Base-by-base conservation (phyloP, 2,797 vertebrate genomes). In the Gadopsis bispinosus region DNA sequence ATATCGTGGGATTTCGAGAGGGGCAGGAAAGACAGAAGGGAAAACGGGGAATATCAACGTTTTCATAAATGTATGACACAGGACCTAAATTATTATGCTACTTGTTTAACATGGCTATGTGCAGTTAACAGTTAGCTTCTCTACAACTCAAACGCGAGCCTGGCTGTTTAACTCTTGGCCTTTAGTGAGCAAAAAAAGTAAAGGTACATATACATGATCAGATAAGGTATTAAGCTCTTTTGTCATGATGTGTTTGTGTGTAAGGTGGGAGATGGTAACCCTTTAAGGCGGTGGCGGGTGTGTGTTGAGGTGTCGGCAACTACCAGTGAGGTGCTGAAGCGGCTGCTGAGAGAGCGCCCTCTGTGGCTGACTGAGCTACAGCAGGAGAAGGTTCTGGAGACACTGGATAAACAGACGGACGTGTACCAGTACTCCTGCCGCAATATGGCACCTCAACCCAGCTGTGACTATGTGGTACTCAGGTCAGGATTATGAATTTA, bases 211-310 rank as follows among this genome's bases (percentile, higher is more conserved):
- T 19, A 8, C 20, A 10, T 22, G 4, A 73, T 20, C 29, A 78
- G 47, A 19, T 2, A 19, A 22, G 1, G 4, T n/a, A 4, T 11
- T 7, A 14, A 37, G 2, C 35, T 22, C 51, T 48, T 47, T 51
- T 69, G 12, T 48, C 31, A 9, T 47, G 7, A 31, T 54, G 22
- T 75, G 22, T 63, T 37, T 55, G 59, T 80, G 39, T 71, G 10
- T 29, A 22, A 98, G 97, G 96, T 98, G 73, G 97, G 96, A 6
- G 97, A 98, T 5, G 96, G 96, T 12, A 96, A 96, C 82, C 97
- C 97, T 0, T 87, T 98, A 13, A 94, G 95, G 71, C 89, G 96
- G n/a, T 98, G 97, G 97, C 96, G 97, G 67, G 95, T 95, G 12
- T 91, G 93, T 0, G 89, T 95, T 7, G 97, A 97, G 92, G 95